These are phyloP conservation scores for Acleris emargana DNA, from an alignment of 2,888 invertebrate genomes.

Conservation along the genomic window DNA sequence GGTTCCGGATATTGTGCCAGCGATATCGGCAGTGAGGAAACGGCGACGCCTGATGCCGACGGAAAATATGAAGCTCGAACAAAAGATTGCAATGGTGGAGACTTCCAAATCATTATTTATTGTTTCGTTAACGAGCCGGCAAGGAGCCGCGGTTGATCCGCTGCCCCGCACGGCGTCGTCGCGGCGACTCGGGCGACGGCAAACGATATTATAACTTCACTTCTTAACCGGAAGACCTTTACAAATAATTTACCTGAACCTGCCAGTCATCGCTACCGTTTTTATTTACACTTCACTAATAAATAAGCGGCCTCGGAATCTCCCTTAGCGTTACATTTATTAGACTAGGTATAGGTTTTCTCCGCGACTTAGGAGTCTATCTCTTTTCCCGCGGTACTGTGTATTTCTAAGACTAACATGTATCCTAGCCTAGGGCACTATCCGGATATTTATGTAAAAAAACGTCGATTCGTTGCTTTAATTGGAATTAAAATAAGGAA, in stretches of 20 bases:
- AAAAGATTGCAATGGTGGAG: slow-evolving; percentile 64
- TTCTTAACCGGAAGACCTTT: not conserved
- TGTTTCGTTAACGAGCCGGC: slow-evolving; percentile 77
- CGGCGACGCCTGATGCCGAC: slow-evolving; percentile 55
- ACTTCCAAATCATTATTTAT: slow-evolving; percentile 78
- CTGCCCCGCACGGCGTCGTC: slow-evolving; percentile 23
- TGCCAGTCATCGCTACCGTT: no score
- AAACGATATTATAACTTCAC: not conserved
- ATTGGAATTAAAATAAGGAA: no score
- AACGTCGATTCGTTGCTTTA: no score
- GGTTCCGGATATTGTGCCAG: slow-evolving; percentile 52
- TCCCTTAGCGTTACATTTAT: no score
- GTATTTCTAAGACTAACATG: no score
- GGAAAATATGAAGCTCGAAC: slow-evolving; percentile 69
- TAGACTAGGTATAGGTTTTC: no score
- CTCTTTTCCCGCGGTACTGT: no score
- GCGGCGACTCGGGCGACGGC: not conserved
- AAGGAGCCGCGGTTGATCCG: slow-evolving; percentile 60
- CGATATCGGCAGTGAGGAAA: slow-evolving; percentile 54
- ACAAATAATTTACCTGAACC: not conserved
- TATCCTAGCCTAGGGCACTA: no score
- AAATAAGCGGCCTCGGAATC: no score
- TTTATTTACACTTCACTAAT: no score
- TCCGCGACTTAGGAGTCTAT: no score
- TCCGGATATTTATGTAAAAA: no score